Base-by-base conservation (phyloP, 35 echinoderm and acorn worm genomes). In the Hemicentrotus pulcherrimus region DNA sequence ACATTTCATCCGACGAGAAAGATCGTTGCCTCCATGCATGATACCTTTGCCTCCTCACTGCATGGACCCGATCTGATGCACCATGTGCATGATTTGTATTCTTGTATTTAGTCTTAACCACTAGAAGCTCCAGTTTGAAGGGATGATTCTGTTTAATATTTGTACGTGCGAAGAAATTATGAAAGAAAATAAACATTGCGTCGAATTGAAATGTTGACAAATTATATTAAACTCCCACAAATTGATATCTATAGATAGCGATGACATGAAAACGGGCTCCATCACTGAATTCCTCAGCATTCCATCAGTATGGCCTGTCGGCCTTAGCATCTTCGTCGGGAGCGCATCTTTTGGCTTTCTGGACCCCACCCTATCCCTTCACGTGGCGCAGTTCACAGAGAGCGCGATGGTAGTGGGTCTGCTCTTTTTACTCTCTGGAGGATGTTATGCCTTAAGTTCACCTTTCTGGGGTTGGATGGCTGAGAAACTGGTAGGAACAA, bases 341-440 rank as follows among this genome's bases (percentile, higher is more conserved):
- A 95, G 94, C 90, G 88, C 88, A 9, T 92, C 46, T 32, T 46
- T 97, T 47, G 94, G 94, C 11, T 97, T 97, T 88, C 45, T 97
- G 88, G 96, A 97, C 92, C 96, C 96, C 16, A 97, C 96, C 48
- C 78, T 97, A 9, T 95, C 96, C 2, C 55, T 95, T 28, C 96
- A 97, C 47, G 91, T 93, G 46, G 46, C 50, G 47, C 32, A 48
- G 46, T 93, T 50, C 91, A 93, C 91, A 16, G 13, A 58, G 14
- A 93, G 48, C 47, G 91, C 91, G 11, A 93, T 58, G 46, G 46
- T 93, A 32, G 91, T 93, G 16, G 91, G 91, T 58, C 91, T 93
- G 19, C 45, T 93, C 46, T 93, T 93, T 46, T 47, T 93, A 24
- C 48, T 93, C 2, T 32, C 91, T 31, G 91, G 91, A 46, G 91